Evolutionary conservation across 1,140 invertebrate genomes (phyloP), one percentile per base, ranked within the genome.

Genomic region (Drosophila prosaltans): DNA sequence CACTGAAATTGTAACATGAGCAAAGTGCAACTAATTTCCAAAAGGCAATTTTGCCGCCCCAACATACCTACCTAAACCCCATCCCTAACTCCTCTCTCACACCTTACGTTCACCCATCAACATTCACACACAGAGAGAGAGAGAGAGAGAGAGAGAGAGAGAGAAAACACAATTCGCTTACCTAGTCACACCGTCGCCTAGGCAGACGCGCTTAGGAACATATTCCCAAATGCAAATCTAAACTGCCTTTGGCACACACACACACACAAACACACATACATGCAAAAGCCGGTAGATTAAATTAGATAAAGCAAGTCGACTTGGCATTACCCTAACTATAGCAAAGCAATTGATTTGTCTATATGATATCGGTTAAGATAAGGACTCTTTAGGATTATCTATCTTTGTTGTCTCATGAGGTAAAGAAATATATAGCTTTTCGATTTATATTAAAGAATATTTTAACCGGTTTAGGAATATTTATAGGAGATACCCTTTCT

Each of bases 221-320:
- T 70, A 85, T 85, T 85, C 66, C 82, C 72, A 82, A 86, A 86
- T 86, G 82, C 82, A 86, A 86, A 86, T 86, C 82, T 88, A 86
- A 86, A 79, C 75, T 86, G 83, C 79, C 72, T 66, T 30, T 88
- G 69, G 82, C 78, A 64, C 55, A 61, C 55, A 68, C 61, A 61
- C 69, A 67, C 26, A 8, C 43, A 32, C 58, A 74, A 72, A 64
- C 26, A 57, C 26, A 63, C 41, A 69, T 26, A 65, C n/a, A 43
- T 26, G 36, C 26, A 65, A 8, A 74, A 40, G 64, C 51, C 9
- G 9, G 45, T 26, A 51, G 45, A 26, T 36, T 36, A 1, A 26
- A 51, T 51, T 51, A 9, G 8, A 58, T 32, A 61, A 21, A n/a
- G 39, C 30, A 9, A 11, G 39, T 28, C 60, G 16, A n/a, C 39